These are phyloP conservation scores for Nerophis lumbriciformis DNA, from an alignment of 2,113 vertebrate genomes.

Conservation along the genomic window DNA sequence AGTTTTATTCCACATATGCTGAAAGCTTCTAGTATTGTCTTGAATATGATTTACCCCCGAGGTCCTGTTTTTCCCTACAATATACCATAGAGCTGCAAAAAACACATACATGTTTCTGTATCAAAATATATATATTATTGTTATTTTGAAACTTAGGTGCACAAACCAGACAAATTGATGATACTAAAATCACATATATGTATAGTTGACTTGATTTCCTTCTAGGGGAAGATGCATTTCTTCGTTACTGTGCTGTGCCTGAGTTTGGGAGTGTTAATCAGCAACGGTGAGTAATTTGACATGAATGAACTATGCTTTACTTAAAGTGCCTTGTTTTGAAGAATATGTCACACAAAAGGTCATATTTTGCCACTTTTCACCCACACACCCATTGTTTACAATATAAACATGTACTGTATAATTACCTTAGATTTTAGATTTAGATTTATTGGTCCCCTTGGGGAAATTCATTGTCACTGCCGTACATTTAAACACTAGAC, in stretches of 20 bases:
- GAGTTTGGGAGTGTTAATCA: conserved; percentile 12
- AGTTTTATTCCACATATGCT: no score
- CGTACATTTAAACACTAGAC: no score
- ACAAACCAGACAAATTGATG: neutral
- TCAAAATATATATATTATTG: no score
- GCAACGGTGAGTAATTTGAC: conserved; percentile 28
- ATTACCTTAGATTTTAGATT: no score
- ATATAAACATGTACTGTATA: neutral
- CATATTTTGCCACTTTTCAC: neutral
- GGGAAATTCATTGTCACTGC: no score
- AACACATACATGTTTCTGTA: no score
- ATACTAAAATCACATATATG: neutral
- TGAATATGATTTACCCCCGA: no score
- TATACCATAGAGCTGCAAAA: no score
- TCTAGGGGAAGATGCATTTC: conserved; percentile 24
- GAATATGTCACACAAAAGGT: no score
- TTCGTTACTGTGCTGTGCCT: conserved; percentile 12
- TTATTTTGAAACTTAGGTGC: neutral
- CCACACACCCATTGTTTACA: neutral
- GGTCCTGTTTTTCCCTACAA: no score
- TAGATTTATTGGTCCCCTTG: no score
- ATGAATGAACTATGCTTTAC: neutral
- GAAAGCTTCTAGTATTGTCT: no score
- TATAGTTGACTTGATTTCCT: conserved; percentile 3
- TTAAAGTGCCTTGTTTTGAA: neutral